phyloP scores from a whole-genome alignment of 2,888 invertebrate genomes.

The Heliconius cydno region DNA sequence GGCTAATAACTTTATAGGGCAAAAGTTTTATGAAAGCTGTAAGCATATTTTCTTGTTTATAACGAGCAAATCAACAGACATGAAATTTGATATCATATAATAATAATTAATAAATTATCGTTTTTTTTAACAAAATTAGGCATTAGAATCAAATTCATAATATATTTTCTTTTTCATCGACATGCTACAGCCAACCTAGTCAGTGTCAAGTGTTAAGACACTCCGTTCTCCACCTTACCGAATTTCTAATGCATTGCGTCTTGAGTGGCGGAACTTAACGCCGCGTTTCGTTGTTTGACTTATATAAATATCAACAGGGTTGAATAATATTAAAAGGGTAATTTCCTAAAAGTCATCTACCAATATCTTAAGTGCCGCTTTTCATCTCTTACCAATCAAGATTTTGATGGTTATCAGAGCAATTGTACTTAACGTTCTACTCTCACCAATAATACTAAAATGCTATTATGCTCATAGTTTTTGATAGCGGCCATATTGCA shows the following conservation, averaged over 20 bases:
- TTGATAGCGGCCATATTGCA: neutral
- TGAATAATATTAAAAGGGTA: slow-evolving; percentile 22
- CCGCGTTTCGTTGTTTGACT: no score
- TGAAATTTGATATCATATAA: neutral
- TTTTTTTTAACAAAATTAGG: no score
- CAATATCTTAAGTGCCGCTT: slow-evolving; percentile 31
- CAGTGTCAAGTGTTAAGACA: no score
- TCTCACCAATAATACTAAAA: slow-evolving; percentile 18
- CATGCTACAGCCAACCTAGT: no score
- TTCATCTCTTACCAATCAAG: slow-evolving; percentile 27
- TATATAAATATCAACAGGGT: neutral
- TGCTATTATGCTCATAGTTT: neutral
- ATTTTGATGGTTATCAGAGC: slow-evolving; percentile 18
- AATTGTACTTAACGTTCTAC: slow-evolving; percentile 11
- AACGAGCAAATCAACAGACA: slow-evolving; percentile 4
- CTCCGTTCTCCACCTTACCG: no score
- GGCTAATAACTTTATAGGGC: slow-evolving; percentile 9
- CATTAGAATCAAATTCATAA: no score
- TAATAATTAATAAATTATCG: neutral
- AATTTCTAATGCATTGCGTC: no score
- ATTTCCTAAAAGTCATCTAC: slow-evolving; percentile 7
- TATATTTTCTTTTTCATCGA: no score
- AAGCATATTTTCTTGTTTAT: slow-evolving; percentile 13
- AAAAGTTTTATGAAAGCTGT: slow-evolving; percentile 25
- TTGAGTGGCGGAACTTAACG: no score